These are phyloP conservation scores for Meta bourneti DNA, from an alignment of 2,888 invertebrate species.

Conservation along the genomic window DNA sequence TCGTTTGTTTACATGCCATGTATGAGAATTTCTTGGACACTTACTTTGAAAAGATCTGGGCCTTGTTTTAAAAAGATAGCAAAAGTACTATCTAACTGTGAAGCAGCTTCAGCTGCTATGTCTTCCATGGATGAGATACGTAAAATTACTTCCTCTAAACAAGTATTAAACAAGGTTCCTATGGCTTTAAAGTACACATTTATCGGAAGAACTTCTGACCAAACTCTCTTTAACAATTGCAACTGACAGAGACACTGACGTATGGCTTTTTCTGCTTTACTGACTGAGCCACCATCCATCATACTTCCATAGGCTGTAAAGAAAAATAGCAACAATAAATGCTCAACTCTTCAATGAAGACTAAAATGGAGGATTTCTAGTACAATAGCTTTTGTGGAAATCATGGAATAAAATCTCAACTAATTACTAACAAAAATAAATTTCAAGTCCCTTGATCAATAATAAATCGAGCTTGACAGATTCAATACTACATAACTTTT, in stretches of 20 bases:
- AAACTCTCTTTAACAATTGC: slow-evolving; percentile 91
- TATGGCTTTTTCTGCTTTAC: slow-evolving; percentile 81
- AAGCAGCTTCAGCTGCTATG: slow-evolving; percentile 90
- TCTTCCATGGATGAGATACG: slow-evolving; percentile 85
- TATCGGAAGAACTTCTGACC: slow-evolving; percentile 90
- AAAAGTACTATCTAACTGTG: slow-evolving; percentile 90
- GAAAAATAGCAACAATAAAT: slow-evolving; percentile 18
- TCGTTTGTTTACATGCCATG: background rate
- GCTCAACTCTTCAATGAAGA: background rate
- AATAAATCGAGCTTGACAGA: no score
- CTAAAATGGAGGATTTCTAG: background rate
- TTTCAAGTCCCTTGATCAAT: no score
- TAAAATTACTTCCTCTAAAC: slow-evolving; percentile 85
- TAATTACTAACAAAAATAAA: no score
- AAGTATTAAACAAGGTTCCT: slow-evolving; percentile 86
- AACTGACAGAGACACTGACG: slow-evolving; percentile 92
- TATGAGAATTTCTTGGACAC: no score
- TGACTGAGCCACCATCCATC: slow-evolving; percentile 79
- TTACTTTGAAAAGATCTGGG: slow-evolving; percentile 87
- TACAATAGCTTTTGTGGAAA: background rate
- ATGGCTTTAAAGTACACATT: slow-evolving; percentile 88
- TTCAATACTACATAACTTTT: no score
- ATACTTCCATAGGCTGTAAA: slow-evolving; percentile 80
- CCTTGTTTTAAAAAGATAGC: slow-evolving; percentile 87
- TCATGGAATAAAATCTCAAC: background rate